These are phyloP conservation scores for Oostethus manadensis DNA, from an alignment of 2,113 vertebrate genomes.

Conservation along the genomic window DNA sequence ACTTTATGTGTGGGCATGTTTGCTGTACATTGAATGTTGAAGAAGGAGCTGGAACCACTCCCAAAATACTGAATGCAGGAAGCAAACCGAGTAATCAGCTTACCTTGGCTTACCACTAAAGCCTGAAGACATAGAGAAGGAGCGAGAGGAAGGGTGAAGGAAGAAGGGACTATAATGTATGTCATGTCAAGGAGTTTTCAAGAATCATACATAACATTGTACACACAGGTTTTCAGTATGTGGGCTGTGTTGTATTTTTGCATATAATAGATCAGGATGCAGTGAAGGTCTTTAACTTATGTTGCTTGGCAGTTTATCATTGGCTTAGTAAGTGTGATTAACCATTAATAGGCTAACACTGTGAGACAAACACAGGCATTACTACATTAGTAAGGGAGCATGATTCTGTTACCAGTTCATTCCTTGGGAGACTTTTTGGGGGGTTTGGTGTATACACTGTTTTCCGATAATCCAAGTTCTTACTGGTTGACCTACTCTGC, in stretches of 20 bases:
- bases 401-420: constrained; percentile 18
- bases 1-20: constrained; percentile 20
- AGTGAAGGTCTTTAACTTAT: constrained; percentile 12
- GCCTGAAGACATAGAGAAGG: constrained; percentile 44
- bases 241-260: not conserved
- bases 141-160: not conserved
- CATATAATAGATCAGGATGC: not conserved
- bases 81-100: constrained; percentile 71
- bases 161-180: constrained; percentile 17
- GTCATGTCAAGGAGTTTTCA: constrained; percentile 36
- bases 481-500: no score
- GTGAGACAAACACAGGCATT: constrained; percentile 16
- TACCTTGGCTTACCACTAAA: constrained; percentile 68
- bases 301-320: constrained; percentile 13
- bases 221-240: not conserved
- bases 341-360: constrained; percentile 28
- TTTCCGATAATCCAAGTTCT: not conserved
- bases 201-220: constrained; percentile 28
- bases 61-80: constrained; percentile 62
- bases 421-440: constrained; percentile 5
- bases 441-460: not conserved
- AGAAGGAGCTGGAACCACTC: constrained; percentile 46
- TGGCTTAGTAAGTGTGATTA: constrained; percentile 15
- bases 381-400: constrained; percentile 23
- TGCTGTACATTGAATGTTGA: constrained; percentile 41